These are phyloP conservation scores for Xenops minutus DNA, from an alignment of 2,797 vertebrate genomes.

Conservation along the genomic window DNA sequence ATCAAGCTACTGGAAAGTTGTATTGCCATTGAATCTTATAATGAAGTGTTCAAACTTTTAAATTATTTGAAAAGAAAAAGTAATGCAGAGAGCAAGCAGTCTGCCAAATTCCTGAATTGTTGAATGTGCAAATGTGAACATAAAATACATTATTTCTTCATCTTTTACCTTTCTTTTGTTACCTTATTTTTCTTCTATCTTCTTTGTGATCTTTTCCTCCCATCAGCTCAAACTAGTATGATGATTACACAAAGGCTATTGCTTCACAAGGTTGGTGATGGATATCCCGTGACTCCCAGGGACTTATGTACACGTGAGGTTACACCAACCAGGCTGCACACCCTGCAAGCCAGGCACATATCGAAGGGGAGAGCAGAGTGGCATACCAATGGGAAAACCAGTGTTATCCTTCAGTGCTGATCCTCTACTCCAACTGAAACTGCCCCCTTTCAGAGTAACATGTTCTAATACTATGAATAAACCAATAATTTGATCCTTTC, in stretches of 20 bases:
- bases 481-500: background rate
- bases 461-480: background rate
- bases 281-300: background rate
- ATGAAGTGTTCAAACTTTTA: background rate
- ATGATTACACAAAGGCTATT: background rate
- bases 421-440: background rate
- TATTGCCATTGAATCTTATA: background rate
- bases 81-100: background rate
- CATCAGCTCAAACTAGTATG: background rate
- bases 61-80: conserved; percentile 1
- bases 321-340: fast-evolving
- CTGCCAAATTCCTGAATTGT: background rate
- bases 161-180: background rate
- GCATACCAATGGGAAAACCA: fast-evolving
- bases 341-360: background rate
- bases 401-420: background rate
- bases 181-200: background rate
- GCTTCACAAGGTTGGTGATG: background rate
- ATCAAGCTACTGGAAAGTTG: background rate
- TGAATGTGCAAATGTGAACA: background rate
- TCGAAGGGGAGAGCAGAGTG: background rate
- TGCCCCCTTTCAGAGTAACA: background rate
- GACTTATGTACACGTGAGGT: fast-evolving
- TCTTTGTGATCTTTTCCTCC: background rate
- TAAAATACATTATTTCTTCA: background rate